These are phyloP conservation scores for Ctenodactylus gundi DNA, from an alignment of 2,113 vertebrate species.

Conservation along the genomic window DNA sequence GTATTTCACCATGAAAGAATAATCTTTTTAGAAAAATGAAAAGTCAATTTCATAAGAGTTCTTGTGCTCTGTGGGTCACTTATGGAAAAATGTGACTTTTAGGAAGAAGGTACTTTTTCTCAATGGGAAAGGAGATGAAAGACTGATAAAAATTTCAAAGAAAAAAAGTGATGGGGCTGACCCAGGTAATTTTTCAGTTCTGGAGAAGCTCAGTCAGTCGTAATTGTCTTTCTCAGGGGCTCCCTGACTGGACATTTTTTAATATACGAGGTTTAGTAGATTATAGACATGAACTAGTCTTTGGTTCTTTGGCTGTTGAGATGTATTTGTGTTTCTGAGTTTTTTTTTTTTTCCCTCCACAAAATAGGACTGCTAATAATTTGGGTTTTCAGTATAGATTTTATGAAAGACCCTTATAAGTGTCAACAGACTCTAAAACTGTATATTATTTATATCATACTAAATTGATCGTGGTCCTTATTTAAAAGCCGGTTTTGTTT, in stretches of 20 bases:
- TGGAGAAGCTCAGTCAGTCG: neutral
- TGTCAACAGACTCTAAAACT: neutral
- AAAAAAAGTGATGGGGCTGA: neutral
- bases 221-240: neutral
- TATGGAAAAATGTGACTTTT: conserved; percentile 45
- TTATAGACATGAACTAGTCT: neutral
- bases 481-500: conserved; percentile 16
- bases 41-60: conserved; percentile 44
- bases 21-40: conserved; percentile 44
- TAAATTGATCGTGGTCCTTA: neutral
- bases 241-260: neutral
- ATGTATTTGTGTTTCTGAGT: neutral
- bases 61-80: conserved; percentile 37
- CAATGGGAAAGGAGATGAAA: neutral
- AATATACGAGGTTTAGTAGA: neutral
- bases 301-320: neutral
- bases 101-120: conserved; percentile 3
- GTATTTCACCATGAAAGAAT: conserved; percentile 17
- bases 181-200: neutral
- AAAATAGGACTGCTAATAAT: neutral
- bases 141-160: conserved; percentile 7
- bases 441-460: neutral
- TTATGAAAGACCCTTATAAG: neutral
- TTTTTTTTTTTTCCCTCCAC: neutral
- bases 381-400: neutral